These are phyloP conservation scores for Chalcosyrphus nemorum DNA, from an alignment of 2,888 invertebrate species.

Conservation along the genomic window DNA sequence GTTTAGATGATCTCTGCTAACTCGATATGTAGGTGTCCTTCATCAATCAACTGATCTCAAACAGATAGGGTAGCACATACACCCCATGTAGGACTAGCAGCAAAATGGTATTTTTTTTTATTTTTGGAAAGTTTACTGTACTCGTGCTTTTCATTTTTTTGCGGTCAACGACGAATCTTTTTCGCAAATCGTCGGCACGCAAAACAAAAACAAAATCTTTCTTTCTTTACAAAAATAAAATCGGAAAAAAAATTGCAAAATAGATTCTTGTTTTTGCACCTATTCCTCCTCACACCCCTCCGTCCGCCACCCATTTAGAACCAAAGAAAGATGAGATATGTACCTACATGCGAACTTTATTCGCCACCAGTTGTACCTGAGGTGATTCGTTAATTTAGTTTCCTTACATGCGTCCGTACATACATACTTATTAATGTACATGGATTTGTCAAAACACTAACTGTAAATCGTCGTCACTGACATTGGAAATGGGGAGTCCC, in stretches of 20 bases:
- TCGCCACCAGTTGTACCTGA: slow-evolving; percentile 1
- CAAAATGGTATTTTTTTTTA: not conserved
- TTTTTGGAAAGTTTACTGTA: slow-evolving; percentile 7
- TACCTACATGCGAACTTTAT: not conserved
- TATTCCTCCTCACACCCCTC: not conserved
- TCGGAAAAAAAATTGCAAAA: not conserved
- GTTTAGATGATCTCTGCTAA: too few relatives aligned
- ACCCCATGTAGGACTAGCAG: not conserved
- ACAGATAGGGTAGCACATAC: not conserved
- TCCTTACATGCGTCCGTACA: not conserved
- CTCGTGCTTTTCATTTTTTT: not conserved
- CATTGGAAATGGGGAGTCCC: not conserved
- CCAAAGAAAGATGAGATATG: too few relatives aligned
- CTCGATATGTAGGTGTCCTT: too few relatives aligned
- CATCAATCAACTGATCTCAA: too few relatives aligned
- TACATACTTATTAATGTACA: not conserved
- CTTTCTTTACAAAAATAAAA: not conserved
- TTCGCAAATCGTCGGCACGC: not conserved
- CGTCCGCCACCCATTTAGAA: not conserved
- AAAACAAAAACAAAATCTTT: not conserved
- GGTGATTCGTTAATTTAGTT: slow-evolving; percentile 1
- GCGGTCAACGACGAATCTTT: not conserved
- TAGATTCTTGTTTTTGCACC: slow-evolving; percentile 4
- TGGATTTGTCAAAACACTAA: not conserved
- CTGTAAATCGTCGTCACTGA: not conserved